Evolutionary conservation across 2,113 vertebrate species (phyloP), one percentile per base, ranked within the genome.

Genomic region (human): DNA sequence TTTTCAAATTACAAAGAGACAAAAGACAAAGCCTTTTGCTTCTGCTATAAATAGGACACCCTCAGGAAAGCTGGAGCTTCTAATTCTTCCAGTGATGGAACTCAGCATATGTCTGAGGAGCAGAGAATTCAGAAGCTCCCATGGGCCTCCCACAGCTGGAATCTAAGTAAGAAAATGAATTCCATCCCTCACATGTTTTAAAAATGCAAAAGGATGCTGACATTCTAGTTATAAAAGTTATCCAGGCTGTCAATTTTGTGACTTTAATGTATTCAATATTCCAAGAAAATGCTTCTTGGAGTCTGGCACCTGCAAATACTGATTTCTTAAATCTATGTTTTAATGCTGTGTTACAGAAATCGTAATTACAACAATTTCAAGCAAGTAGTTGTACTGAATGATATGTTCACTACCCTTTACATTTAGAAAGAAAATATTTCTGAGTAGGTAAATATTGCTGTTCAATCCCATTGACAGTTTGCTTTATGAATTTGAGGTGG

Each of bases 251-350:
- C 82, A 96, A 43, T 70, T 94, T 86, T 89, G 23, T 89, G 40
- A 94, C 40, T 86, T 90, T 96, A 91, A 95, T 86, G 9, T 89
- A 96, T 92, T 95, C 78, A 86, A 0, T 83, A 86, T 82, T 89
- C 45, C 25, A 80, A 27, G 20, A 91, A 89, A 94, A 59, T 45
- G 20, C 3, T 89, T 82, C 17, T 73, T 89, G 23, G 27, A 7
- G 38, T 78, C 66, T 95, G 35, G 3, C 72, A 97, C 57, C 45
- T 95, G 72, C 40, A 93, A 95, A 96, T 70, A 55, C 80, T 94
- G 78, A 86, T 82, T 91, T 83, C 22, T 96, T 79, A 20, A 78
- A 92, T 95, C 89, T 94, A 55, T 43, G 9, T 78, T 82, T 94
- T 88, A n/a, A 88, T 83, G 40, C 6, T 94, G 0, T 83, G 18